Evolutionary conservation across 2,113 vertebrate species (phyloP), one percentile per base, ranked within the genome.

Genomic region (Chloropsis hardwickii): DNA sequence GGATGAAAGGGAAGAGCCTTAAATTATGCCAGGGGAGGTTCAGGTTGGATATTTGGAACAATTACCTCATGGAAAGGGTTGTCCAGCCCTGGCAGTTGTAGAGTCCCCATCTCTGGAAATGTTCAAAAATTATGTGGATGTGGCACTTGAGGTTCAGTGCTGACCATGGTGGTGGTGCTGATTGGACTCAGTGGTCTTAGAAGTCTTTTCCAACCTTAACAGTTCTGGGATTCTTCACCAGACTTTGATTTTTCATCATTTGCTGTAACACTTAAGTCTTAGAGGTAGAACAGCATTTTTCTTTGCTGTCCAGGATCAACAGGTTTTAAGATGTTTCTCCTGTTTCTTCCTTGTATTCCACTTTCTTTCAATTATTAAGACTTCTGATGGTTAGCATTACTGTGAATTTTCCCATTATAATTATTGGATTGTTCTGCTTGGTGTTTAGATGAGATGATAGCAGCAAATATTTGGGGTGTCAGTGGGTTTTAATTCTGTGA

Each of bases 1-100:
- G 48, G 13, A 79, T 0, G 4, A 56, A 10, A 27, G 12, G 44
- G 2, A 57, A 11, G 0, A 1, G 8, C 51, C 9, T 44, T 22
- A 24, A 10, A 6, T 12, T 24, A 29, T 1, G 0, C 37, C 44
- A 44, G 37, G 4, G 23, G 10, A 65, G 33, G 4, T 3, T 37
- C 10, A 58, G 18, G 12, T 9, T 33, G 67, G 15, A 8, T 58
- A 28, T 39, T 44, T 3, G 12, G 8, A 66, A 14, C 10, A 51
- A 51, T 66, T 81, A 4, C 51, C 58, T 6, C 19, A 3, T 35
- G 42, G 70, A 40, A 57, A 28, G 27, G 6, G 2, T 2, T 35
- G 8, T 20, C 4, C 37, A 57, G 14, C 18, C 7, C 12, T 44
- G 44, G 10, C 9, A 42, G 5, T 4, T 5, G 1, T 44, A 1